Evolutionary conservation across 1,140 invertebrate genomes (phyloP).

Genomic region (Chrysopa pallens): DNA sequence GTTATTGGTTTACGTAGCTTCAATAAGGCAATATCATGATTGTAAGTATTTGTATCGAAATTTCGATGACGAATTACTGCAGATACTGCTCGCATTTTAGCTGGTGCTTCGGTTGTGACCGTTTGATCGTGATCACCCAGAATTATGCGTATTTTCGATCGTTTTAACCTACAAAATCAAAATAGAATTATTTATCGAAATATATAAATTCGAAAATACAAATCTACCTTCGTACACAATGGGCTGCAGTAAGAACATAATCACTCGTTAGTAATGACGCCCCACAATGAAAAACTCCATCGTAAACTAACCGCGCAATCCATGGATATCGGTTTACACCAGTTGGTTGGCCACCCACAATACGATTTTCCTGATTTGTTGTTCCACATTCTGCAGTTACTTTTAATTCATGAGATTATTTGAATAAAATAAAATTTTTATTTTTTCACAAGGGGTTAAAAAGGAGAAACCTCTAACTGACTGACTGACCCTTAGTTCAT

Average conservation of each 20-base stretch:
- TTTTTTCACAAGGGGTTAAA: no score
- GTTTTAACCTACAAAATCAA: constrained; percentile 36
- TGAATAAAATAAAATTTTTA: not conserved
- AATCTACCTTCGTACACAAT: constrained; percentile 40
- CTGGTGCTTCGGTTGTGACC: constrained; percentile 50
- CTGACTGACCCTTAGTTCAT: no score
- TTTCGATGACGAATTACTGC: constrained; percentile 57
- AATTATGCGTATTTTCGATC: constrained; percentile 59
- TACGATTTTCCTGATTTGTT: constrained; percentile 50
- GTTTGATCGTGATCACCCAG: constrained; percentile 68
- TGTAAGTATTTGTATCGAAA: constrained; percentile 68
- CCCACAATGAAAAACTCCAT: constrained; percentile 79
- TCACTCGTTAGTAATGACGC: constrained; percentile 61
- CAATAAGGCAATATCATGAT: constrained; percentile 71
- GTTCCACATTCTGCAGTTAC: constrained; percentile 43
- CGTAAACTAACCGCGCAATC: constrained; percentile 66
- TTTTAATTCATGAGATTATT: not conserved
- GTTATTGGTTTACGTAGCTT: constrained; percentile 54
- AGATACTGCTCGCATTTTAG: constrained; percentile 61
- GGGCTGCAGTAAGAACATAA: constrained; percentile 46
- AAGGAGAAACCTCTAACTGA: no score
- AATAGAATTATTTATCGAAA: not conserved
- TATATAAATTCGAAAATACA: constrained; percentile 1
- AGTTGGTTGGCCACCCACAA: constrained; percentile 56
- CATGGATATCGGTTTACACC: constrained; percentile 70